Evolutionary conservation across 2,113 vertebrate species (phyloP), one percentile per base, ranked within the genome.

Genomic region (Corapipo altera): DNA sequence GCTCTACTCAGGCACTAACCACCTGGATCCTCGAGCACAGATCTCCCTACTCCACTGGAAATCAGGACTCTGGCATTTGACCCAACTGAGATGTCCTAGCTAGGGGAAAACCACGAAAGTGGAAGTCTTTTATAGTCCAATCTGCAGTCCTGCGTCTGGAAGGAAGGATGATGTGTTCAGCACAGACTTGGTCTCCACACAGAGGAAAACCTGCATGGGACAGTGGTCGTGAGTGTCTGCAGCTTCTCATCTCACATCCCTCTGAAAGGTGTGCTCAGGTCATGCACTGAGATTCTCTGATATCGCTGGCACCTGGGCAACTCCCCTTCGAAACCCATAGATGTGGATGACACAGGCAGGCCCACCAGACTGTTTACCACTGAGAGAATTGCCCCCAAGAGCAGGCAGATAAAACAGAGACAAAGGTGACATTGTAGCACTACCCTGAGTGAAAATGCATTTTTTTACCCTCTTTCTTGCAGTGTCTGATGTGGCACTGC

Each of bases 241-340:
- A 27, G 26, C 59, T 81, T 74, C 57, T 77, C 35, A 5, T 8
- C 59, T 62, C 65, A 23, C 17, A 39, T 4, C 5, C 23, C 41
- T 49, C 3, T 9, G 33, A 21, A 70, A 86, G 21, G 27, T n/a
- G 26, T 35, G 44, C 37, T 75, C 30, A 11, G 55, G 61, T 66
- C 54, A 3, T 3, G 16, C 59, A 11, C 5, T 23, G 41, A 69
- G 28, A 18, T 4, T 64, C 21, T 33, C 11, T 1, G 4, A 0
- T 6, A 41, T 4, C 3, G 0, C 51, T 17, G 64, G 10, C 35
- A 77, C 12, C 0, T 0, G 21, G 11, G 6, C 8, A 55, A 10
- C 28, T 66, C 33, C 57, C 33, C n/a, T 11, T 57, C 1, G 0
- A 71, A 88, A 69, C 64, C 76, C 41, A 48, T 0, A 26, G 43